Base-by-base conservation (phyloP, 2,113 vertebrate genomes). In the Heterotis niloticus region DNA sequence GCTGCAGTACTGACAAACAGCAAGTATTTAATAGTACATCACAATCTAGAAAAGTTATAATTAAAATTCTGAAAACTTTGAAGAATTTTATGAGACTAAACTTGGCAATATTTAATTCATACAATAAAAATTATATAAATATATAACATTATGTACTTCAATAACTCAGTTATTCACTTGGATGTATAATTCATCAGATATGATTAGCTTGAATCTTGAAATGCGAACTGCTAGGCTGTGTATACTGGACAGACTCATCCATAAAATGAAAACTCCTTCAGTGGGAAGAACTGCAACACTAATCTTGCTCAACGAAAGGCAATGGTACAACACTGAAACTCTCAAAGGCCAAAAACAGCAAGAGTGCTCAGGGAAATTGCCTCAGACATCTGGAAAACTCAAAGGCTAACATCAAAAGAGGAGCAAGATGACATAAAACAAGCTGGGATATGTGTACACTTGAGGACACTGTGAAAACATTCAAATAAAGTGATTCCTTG, bases 141-240 rank as follows among this genome's bases (percentile, higher is more conserved):
- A 89, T 83, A 86, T 83, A 87, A 89, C 67, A 86, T 85, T 86
- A 85, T 62, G 77, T 78, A 70, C 67, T 70, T 78, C 66, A 78
- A 57, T 75, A 51, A 67, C 52, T 71, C 54, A 77, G 75, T 86
- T 83, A 92, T 93, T 92, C 91, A 85, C 89, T 93, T 92, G 88
- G 91, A 93, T 93, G 91, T 92, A 93, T 92, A 91, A 93, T 93
- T 93, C 84, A 93, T 84, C 87, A 89, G 80, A 87, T 88, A 87
- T 88, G 89, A 93, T 93, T 92, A 93, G 87, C 88, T 84, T 84
- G 83, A 86, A 86, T 91, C 85, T 88, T 88, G 86, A 81, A 85
- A 85, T 86, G 88, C 60, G 82, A 83, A 70, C 52, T 59, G 82
- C 80, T 71, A 76, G 79, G 78, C 79, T 78, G 85, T 76, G 78